These are phyloP conservation scores for Limnephilus auricula DNA, from an alignment of 2,888 invertebrate genomes.

Conservation along the genomic window DNA sequence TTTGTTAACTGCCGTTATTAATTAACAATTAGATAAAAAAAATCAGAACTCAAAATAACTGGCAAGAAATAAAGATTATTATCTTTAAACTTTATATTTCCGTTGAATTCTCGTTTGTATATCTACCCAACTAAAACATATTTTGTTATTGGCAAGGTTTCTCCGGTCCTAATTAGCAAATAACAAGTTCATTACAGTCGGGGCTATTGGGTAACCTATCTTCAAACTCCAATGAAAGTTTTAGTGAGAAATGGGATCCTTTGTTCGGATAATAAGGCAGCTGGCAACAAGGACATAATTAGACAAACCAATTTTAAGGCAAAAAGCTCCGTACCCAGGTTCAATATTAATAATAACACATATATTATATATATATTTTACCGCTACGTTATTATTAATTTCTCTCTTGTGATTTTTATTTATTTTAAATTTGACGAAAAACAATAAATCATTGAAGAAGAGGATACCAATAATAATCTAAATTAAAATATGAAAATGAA, in stretches of 20 bases:
- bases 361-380: too few relatives aligned
- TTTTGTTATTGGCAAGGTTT: background rate
- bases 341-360: too few relatives aligned
- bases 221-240: background rate
- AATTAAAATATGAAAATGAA: too few relatives aligned
- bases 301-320: background rate
- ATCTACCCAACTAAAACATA: background rate
- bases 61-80: background rate
- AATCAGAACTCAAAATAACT: too few relatives aligned
- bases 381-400: too few relatives aligned
- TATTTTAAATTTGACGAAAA: too few relatives aligned
- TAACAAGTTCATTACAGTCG: background rate
- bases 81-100: background rate
- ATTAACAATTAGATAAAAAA: too few relatives aligned
- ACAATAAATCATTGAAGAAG: too few relatives aligned
- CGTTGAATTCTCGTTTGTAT: background rate
- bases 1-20: too few relatives aligned
- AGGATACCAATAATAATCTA: too few relatives aligned
- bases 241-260: background rate
- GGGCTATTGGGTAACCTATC: background rate
- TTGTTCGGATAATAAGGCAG: background rate
- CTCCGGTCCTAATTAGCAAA: conserved; percentile 2
- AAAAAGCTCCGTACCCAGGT: background rate
- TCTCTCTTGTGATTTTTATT: too few relatives aligned
- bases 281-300: background rate